These are phyloP conservation scores for Noctua fimbriata DNA, from an alignment of 2,888 invertebrate genomes.

Conservation along the genomic window DNA sequence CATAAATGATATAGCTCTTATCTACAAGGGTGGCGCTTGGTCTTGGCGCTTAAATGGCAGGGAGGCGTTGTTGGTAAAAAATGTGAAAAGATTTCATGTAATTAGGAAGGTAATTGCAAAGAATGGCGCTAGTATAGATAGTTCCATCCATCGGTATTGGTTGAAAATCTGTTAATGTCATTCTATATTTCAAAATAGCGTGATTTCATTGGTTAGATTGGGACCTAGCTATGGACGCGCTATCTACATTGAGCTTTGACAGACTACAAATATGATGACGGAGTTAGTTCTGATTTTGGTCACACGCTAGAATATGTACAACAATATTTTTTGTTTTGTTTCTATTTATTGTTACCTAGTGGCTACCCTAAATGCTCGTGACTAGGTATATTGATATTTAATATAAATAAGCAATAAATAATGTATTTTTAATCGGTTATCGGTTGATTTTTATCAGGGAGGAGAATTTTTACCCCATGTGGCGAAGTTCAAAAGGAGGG, in stretches of 20 bases:
- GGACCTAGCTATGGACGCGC: not conserved
- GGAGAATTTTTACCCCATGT: not conserved
- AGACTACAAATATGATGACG: not conserved
- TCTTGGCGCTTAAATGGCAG: not conserved
- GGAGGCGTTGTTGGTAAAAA: not conserved
- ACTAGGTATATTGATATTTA: slow-evolving; percentile 52
- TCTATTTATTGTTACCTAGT: not conserved
- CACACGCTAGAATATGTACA: not conserved
- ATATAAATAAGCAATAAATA: slow-evolving; percentile 23
- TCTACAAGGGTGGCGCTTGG: not conserved
- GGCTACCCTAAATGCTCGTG: slow-evolving; percentile 42
- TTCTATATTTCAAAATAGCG: not conserved
- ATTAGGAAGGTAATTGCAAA: not conserved
- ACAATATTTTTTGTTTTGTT: not conserved
- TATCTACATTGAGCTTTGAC: not conserved
- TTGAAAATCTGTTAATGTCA: not conserved
- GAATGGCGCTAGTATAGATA: not conserved
- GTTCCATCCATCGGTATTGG: not conserved
- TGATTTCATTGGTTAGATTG: not conserved
- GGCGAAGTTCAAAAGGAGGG: not conserved
- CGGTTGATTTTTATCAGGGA: not conserved
- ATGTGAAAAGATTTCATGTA: not conserved
- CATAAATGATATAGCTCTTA: not conserved
- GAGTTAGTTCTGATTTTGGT: not conserved
- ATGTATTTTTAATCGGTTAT: not conserved